phyloP scores from a whole-genome alignment of 2,888 invertebrate genomes.

The Cetonia aurata region DNA sequence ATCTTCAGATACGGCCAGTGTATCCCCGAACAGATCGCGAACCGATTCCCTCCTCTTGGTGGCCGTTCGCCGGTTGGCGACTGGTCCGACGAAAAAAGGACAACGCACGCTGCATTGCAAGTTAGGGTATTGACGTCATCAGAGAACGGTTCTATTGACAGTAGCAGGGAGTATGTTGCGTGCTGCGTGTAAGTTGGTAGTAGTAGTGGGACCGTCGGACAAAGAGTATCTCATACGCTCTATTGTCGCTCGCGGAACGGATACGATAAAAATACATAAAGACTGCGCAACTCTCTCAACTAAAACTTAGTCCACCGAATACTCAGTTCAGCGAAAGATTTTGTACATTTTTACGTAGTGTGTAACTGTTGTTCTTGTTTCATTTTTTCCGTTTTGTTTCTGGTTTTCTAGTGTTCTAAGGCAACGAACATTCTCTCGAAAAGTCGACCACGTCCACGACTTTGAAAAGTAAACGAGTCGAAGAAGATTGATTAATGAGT shows the following conservation, averaged over 20 bases:
- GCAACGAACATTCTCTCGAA: conserved; percentile 20
- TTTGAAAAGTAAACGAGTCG: conserved; percentile 12
- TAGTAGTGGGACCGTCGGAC: conserved; percentile 33
- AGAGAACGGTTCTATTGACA: conserved; percentile 39
- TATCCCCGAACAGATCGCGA: conserved; percentile 2
- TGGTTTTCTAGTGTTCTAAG: conserved; percentile 35
- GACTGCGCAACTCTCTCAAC: conserved; percentile 31
- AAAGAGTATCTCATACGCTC: conserved; percentile 2
- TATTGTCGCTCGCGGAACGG: conserved; percentile 14
- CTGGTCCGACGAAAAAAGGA: conserved; percentile 7
- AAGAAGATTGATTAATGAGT: conserved; percentile 15
- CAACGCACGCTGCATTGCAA: conserved; percentile 34
- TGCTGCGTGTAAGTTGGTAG: conserved; percentile 27
- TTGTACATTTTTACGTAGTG: conserved; percentile 3
- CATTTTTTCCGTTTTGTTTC: neutral
- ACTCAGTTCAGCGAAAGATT: neutral
- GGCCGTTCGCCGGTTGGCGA: neutral
- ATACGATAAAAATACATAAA: neutral
- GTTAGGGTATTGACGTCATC: conserved; percentile 39
- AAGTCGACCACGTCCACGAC: neutral
- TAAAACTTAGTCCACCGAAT: conserved; percentile 15
- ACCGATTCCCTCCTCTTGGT: neutral
- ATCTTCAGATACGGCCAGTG: conserved; percentile 8
- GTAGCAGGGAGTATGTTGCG: conserved; percentile 23
- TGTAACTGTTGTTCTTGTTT: conserved; percentile 18